phyloP scores from a whole-genome alignment of 2,113 vertebrate species.

The Capreolus pygargus region DNA sequence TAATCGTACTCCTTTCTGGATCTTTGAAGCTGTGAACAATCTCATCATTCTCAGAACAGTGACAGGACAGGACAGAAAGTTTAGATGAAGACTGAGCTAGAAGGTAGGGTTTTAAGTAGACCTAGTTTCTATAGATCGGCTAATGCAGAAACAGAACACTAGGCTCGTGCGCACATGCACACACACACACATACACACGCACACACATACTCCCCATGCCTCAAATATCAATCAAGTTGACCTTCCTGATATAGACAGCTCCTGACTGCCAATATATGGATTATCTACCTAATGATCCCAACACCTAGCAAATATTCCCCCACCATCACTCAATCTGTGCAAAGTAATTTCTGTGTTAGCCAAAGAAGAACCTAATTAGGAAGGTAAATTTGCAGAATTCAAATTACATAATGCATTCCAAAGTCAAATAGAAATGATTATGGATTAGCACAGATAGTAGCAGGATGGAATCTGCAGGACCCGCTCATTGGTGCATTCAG shows the following conservation, averaged over 20 bases:
- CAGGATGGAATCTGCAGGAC: not conserved
- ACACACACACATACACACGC: rapidly evolving
- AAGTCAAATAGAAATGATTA: conserved; percentile 58
- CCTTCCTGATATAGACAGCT: conserved; percentile 9
- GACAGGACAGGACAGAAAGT: not conserved
- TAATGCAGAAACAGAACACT: not conserved
- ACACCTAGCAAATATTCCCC: not conserved
- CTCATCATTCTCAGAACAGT: not conserved
- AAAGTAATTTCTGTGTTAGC: conserved; percentile 53
- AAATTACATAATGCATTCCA: conserved; percentile 35
- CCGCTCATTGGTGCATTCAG: not conserved
- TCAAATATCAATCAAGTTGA: not conserved
- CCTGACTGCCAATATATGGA: not conserved
- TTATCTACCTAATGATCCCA: not conserved
- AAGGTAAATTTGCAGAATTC: conserved; percentile 66
- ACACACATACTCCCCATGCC: not conserved
- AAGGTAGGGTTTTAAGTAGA: not conserved
- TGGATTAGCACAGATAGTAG: conserved; percentile 3
- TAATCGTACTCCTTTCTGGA: not conserved
- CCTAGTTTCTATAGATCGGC: not conserved
- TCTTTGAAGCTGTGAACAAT: not conserved
- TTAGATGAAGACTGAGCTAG: not conserved
- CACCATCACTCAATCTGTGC: not conserved
- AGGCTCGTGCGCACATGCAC: not conserved
- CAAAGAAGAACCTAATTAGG: conserved; percentile 58